These are phyloP conservation scores for Stegodyphus dumicola DNA, from an alignment of 1,140 invertebrate species.

Conservation along the genomic window DNA sequence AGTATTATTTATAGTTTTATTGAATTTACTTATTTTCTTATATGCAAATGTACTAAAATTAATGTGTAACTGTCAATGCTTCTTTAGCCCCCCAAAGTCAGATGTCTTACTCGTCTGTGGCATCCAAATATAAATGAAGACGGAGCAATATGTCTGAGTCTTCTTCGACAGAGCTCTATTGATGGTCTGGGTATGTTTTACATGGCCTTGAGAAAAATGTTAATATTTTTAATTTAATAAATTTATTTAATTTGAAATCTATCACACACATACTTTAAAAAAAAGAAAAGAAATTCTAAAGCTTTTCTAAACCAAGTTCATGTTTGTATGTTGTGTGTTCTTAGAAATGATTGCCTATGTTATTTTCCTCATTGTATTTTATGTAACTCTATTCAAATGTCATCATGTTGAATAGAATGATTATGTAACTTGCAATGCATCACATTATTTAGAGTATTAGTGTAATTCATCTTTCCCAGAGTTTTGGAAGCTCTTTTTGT, in stretches of 20 bases:
- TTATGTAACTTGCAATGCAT: too few relatives aligned
- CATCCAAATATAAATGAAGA: conserved; percentile 96
- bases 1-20: conserved; percentile 46
- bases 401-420: too few relatives aligned
- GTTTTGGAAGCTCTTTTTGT: too few relatives aligned
- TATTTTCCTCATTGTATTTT: too few relatives aligned
- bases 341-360: too few relatives aligned
- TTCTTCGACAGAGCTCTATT: conserved; percentile 89
- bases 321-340: too few relatives aligned
- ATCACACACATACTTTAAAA: background rate
- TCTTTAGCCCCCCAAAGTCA: conserved; percentile 87
- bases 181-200: conserved; percentile 80
- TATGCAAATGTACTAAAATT: background rate
- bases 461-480: too few relatives aligned
- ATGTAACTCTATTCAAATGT: too few relatives aligned
- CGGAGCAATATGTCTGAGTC: conserved; percentile 93
- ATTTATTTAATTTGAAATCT: conserved; percentile 12
- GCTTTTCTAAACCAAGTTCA: background rate
- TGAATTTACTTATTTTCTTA: conserved; percentile 6
- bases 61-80: conserved; percentile 14
- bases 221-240: too few relatives aligned
- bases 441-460: too few relatives aligned
- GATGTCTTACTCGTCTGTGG: conserved; percentile 91
- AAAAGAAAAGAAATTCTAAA: background rate
- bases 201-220: too few relatives aligned